Evolutionary conservation across 2,113 vertebrate genomes (phyloP).

Genomic region (Calyptomena viridis): DNA sequence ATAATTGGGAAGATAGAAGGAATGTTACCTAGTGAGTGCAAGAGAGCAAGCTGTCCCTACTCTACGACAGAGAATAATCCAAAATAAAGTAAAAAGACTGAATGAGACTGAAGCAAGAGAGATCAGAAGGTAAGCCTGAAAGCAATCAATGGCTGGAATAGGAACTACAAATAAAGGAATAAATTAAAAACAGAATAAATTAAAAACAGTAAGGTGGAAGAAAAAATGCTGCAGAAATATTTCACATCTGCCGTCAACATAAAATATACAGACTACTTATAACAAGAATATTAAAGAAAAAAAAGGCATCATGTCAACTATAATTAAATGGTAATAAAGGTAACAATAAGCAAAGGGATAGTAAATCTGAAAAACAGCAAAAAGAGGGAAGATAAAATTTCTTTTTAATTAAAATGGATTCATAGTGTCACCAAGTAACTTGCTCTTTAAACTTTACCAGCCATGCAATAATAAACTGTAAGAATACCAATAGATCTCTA

Average conservation of each 20-base stretch:
- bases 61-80: background rate
- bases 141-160: background rate
- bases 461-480: conserved; percentile 37
- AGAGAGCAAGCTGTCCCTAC: background rate
- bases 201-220: background rate
- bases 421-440: conserved; percentile 33
- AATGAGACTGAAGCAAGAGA: background rate
- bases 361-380: background rate
- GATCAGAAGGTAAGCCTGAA: background rate
- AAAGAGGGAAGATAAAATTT: conserved; percentile 26
- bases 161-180: background rate
- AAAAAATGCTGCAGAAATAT: background rate
- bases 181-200: background rate
- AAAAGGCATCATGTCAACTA: background rate
- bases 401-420: conserved; percentile 69
- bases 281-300: background rate
- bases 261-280: background rate
- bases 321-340: background rate
- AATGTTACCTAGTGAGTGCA: background rate
- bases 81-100: background rate
- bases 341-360: conserved; percentile 1
- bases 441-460: conserved; percentile 59
- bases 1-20: background rate
- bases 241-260: background rate
- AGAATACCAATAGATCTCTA: background rate